These are phyloP conservation scores for Megamerina dolium DNA, from an alignment of 2,888 invertebrate species.

Conservation along the genomic window DNA sequence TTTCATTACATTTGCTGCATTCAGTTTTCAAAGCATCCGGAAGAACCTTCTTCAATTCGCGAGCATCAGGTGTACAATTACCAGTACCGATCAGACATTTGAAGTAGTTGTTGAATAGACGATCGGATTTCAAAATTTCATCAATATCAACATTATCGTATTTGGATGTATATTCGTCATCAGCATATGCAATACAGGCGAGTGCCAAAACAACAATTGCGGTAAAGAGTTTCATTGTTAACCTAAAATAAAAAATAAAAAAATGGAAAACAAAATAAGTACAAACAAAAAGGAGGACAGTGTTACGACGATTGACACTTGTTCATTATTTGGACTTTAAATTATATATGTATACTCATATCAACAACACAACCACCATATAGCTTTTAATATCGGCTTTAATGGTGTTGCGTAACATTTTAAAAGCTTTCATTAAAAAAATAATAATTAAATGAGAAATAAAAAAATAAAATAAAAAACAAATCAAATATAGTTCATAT, in stretches of 20 bases:
- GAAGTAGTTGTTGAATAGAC: constrained; percentile 55
- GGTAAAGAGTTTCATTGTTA: constrained; percentile 30
- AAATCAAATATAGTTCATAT: too few species aligned
- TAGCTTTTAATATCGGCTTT: too few species aligned
- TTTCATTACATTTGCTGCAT: constrained; percentile 57
- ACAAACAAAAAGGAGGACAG: too few species aligned
- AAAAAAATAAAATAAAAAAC: too few species aligned
- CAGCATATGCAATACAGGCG: constrained; percentile 35
- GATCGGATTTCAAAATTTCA: constrained; percentile 52
- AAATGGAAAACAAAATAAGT: too few species aligned
- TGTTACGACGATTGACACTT: too few species aligned
- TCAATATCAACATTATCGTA: constrained; percentile 58
- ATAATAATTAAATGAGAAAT: too few species aligned
- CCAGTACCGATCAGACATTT: constrained; percentile 55
- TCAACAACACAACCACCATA: too few species aligned
- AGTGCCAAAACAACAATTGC: constrained; percentile 36
- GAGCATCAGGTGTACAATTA: constrained; percentile 56
- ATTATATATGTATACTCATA: too few species aligned
- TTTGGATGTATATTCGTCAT: constrained; percentile 38
- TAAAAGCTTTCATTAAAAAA: too few species aligned
- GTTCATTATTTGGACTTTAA: too few species aligned
- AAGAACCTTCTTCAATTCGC: constrained; percentile 54
- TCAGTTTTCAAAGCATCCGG: constrained; percentile 61
- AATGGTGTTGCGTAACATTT: too few species aligned
- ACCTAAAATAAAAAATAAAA: constrained; percentile 7